Base-by-base conservation (phyloP, 92 coral and sea anemone species). In the Palythoa heliodiscus region DNA sequence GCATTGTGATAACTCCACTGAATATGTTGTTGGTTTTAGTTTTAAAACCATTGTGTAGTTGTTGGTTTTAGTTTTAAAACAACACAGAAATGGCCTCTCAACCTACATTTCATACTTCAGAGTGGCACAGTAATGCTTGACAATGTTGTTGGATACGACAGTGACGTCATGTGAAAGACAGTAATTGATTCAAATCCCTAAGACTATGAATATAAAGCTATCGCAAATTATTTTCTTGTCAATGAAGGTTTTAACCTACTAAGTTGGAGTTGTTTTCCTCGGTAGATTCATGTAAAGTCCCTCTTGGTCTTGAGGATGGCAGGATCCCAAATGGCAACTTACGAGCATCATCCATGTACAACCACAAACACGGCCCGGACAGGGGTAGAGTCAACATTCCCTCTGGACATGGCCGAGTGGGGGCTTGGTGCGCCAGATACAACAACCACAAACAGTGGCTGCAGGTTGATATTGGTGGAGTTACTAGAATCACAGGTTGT, bases 381-480 rank as follows among this genome's bases (percentile, higher is more conserved):
- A 89, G 95, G 55, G 92, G 89, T 29, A 94, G 98, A 47, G 87
- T 95, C 69, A 92, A 95, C 86, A 88, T 83, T 66, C 91, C 92
- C 11, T 88, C 92, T 40, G 71, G 88, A 54, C 73, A 89, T 7
- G 88, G 94, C 15, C 90, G 99, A 12, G 83, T 86, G 1, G 99
- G 99, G 5, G 98, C 93, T 73, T 96, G 99, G 99, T 86, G 92
- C 67, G 95, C 99, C 6, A 87, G 88, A 67, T 40, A 87, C 47
- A 88, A 89, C 29, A 91, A 96, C 76, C 85, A 72, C 4, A 91
- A 84, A 39, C 98, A 95, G 4, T 96, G 99, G 99, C 81, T 94
- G 50, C 93, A 95, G 78, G 89, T 94, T 3, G 95, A 95, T 67
- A 83, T 94, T 57, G 96, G 94, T 24, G 95, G 87, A 1, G 69